Evolutionary conservation across 2,888 invertebrate species (phyloP), one percentile per base, ranked within the genome.

Genomic region (Cetonia aurata): DNA sequence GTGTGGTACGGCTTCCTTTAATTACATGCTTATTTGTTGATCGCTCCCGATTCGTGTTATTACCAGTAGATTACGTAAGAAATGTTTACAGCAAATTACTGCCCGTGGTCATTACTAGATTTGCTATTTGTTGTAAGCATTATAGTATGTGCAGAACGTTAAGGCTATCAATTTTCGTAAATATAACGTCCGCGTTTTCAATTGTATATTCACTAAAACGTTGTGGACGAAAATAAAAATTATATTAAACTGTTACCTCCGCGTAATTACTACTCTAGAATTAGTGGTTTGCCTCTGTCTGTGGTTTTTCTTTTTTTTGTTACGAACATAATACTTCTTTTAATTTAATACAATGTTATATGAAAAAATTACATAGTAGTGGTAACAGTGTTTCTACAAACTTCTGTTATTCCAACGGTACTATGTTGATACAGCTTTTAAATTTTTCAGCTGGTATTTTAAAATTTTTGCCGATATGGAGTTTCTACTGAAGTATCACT

Each of bases 1-100:
- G 62, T 50, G 62, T 52, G 62, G 62, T 65, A 65, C 50, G 50
- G 50, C 17, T 50, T 65, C 59, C 53, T 46, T 68, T 55, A 59
- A 57, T 67, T 67, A 56, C 37, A 48, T 31, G 56, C 67, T 56
- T 56, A 67, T 56, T 56, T 56, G 53, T 67, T 10, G 44, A 67
- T 65, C 25, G 50, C 33, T 65, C 46, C 50, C 60, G 60, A 60
- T 60, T 44, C 46, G 46, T 33, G 62, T 67, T 67, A 56, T 67
- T 67, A 42, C 41, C 19, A n/a, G 17, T 31, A 55, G 31, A 56
- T 37, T 46, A 48, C 44, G 15, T 46, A 66, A 52, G 15, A 52
- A 31, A 25, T 42, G 25, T 53, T 50, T 50, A 19, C 37, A 13
- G 33, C 19, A 59, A 59, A 44, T 19, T 44, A 44, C 17, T 15